Base-by-base conservation (phyloP, 2,888 invertebrate species). In the Drosophila atroscutellata region DNA sequence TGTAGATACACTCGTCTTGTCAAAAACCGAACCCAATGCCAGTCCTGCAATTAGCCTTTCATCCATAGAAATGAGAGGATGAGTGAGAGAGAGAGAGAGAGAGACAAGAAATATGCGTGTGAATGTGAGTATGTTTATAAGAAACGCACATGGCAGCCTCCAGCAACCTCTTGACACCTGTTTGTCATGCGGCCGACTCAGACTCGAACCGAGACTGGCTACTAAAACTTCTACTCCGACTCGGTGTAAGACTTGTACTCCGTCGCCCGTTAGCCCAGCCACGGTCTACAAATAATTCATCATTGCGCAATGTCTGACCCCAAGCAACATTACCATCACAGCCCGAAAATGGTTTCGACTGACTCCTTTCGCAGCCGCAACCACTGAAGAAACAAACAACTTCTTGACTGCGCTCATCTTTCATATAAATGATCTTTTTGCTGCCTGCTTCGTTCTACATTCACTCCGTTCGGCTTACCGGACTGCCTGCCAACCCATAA, bases 251-350 rank as follows among this genome's bases (percentile, higher is more conserved):
- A 42, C 49, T 49, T 59, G 4, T 26, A 42, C 51, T 32, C 20
- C 28, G 20, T 52, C 51, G 61, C 52, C 54, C 56, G 56, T 64
- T 37, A 34, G 45, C 28, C 56, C 66, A 49, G 49, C 59, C 54
- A 77, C 80, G 86, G 83, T 84, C 87, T 85, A 91, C 87, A 86
- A 83, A 81, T 90, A 91, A 91, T 90, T 86, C 91, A 90, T 91
- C 91, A 89, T 83, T 77, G 68, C 63, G 75, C 83, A 80, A 72
- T 67, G 66, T 68, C 61, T 79, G 76, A 84, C 67, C 72, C 47
- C 55, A 61, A 76, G 73, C 64, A 77, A 85, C 74, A 79, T 64
- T 72, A 72, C 70, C 71, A 59, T 28, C 39, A 58, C 36, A 65
- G 50, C 42, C 59, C 55, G 72, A 73, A 77, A 73, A 71, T 51